Evolutionary conservation across 2,888 invertebrate species (phyloP), one percentile per base, ranked within the genome.

Genomic region (Ectemnius continuus): DNA sequence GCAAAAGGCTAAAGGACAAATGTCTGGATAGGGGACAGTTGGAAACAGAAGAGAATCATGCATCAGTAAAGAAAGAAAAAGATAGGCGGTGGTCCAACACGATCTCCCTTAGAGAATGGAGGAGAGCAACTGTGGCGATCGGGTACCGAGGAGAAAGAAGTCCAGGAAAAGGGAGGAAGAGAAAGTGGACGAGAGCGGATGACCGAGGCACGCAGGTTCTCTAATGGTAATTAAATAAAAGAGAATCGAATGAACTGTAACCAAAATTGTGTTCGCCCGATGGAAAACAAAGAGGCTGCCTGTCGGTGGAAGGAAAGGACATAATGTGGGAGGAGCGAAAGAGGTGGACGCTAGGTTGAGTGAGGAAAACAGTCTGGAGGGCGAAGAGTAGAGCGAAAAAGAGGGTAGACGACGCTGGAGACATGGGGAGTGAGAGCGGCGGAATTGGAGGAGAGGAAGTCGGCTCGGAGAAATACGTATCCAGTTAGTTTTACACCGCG

Each of bases 401-500:
- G 72, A 23, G 23, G 23, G 23, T 23, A 23, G 23, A 3, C 23
- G 23, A 23, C 23, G 3, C 23, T 23, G 23, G 23, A 23, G 23
- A 23, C 23, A 23, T 74, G 63, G 70, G 78, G 80, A 77, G 73
- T 4, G 8, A 52, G 16, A 52, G n/a, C 73, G 82, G 76, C 78
- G 36, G 36, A 36, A 36, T 77, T 78, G 69, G 76, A 79, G 73
- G 76, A 79, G 73, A 64, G 75, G 79, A 81, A 84, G 79, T 76
- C 78, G 78, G 80, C 76, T 77, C 75, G 84, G 85, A 88, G 85
- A 87, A 88, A 88, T 87, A 89, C 88, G 88, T 89, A 89, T 87
- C 88, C 87, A 87, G 88, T 89, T 89, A 89, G 89, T 89, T 88
- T 88, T 89, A 89, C 88, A 89, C 87, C 81, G 87, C 82, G 86